Evolutionary conservation across 2,888 invertebrate species (phyloP).

Genomic region (Leptopilina drosophilae): DNA sequence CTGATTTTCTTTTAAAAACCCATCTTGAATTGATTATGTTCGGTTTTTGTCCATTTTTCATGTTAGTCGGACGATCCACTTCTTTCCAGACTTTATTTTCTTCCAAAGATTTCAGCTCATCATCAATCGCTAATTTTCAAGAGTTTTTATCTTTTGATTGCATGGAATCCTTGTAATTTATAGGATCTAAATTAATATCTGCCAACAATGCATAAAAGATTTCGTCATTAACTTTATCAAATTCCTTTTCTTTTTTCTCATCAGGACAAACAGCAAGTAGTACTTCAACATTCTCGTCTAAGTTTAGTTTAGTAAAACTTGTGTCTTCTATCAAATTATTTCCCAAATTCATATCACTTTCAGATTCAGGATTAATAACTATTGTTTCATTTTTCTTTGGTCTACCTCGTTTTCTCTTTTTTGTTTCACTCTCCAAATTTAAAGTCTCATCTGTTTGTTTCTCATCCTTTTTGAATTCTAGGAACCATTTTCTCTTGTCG

Average conservation of each 20-base stretch:
- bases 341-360: not conserved
- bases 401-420: not conserved
- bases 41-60: conserved; percentile 41
- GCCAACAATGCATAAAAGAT: conserved; percentile 35
- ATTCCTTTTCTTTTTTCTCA: not conserved
- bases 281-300: not conserved
- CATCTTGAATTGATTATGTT: conserved; percentile 55
- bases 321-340: not conserved
- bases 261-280: not conserved
- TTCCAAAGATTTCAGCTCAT: conserved; percentile 52
- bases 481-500: not conserved
- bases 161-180: conserved; percentile 45
- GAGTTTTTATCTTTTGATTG: conserved; percentile 36
- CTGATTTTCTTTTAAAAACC: conserved; percentile 55
- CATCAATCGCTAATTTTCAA: conserved; percentile 49
- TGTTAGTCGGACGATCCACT: conserved; percentile 39
- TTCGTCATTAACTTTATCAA: conserved; percentile 40
- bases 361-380: not conserved
- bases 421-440: too few relatives aligned
- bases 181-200: conserved; percentile 43
- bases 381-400: not conserved
- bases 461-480: not conserved
- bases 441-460: not conserved
- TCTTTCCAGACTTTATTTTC: conserved; percentile 50
- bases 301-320: not conserved